Evolutionary conservation across 2,113 vertebrate genomes (phyloP), one percentile per base, ranked within the genome.

Genomic region (Halcyon malimbica): DNA sequence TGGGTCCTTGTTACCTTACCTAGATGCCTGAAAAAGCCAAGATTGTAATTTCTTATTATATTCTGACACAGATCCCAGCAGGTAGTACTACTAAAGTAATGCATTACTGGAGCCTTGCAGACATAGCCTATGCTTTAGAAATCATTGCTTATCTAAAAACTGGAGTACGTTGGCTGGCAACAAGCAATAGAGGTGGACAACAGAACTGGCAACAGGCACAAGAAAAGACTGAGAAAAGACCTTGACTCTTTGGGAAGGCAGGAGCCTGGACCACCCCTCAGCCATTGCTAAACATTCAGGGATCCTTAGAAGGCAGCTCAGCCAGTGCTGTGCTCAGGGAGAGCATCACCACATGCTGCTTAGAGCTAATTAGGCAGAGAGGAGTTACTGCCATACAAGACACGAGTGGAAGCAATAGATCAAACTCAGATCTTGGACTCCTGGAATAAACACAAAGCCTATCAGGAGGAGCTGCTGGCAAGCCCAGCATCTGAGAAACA

Each of bases 391-490:
- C 93, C 87, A 63, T 25, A 18, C 46, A 76, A 91, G 94, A 87
- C 95, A 67, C 13, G 29, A 83, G 9, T 14, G 74, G 93, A 96
- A 94, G 94, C 53, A n/a, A 68, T 44, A 92, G 95, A 92, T 87
- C 97, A 91, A 90, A 93, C 94, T 71, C 83, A 65, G 89, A 86
- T 68, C 87, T 46, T 88, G 90, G 97, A 48, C 97, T 94, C 88
- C 80, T 53, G 86, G 65, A 95, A 87, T 87, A 96, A 94, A 91
- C 97, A 93, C 95, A 97, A 67, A 87, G 12, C 74, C 1, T 8
- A 75, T 82, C 96, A 97, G 97, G 94, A 97, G 94, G 76, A 86
- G 93, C 95, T 96, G 91, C 62, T 57, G 96, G 68, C 87, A 44
- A 92, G 53, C 41, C 73, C 62, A 70, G 60, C 57, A 85, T 87